Evolutionary conservation across 2,797 vertebrate genomes (phyloP), one percentile per base, ranked within the genome.

Genomic region (Eleutherodactylus coqui): DNA sequence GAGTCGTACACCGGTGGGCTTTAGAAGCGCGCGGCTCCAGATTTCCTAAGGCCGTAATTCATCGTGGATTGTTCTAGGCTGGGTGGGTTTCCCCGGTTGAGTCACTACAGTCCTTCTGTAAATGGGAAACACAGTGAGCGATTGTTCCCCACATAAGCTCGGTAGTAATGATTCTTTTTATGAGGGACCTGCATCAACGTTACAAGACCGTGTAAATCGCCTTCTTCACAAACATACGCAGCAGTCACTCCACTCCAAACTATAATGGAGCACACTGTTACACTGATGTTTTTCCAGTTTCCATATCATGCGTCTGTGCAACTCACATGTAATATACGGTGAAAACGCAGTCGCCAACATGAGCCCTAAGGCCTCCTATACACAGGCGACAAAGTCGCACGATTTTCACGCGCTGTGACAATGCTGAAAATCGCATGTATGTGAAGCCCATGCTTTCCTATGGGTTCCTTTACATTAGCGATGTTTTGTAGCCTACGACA

Each of bases 31-130:
- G 19, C 4, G 67, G 69, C 38, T 83, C 51, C 72, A 70, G 8
- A 70, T 87, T 88, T 73, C 69, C 0, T 82, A 55, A 72, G 49
- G 36, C 58, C 64, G 29, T 8, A 36, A 41, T 62, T 47, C 64
- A 86, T 53, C 32, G 75, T 82, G 77, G 67, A 79, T 62, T 85
- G 84, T 82, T 83, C 36, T n/a, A 27, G 49, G 60, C 19, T 67
- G 2, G 82, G 79, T 53, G 24, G 34, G 75, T 29, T 78, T 84
- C 82, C 21, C 43, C n/a, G 29, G 47, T 55, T 80, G 47, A 24
- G 62, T 29, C 55, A 58, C 24, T 88, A 43, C 11, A 86, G 3
- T 7, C 17, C 1, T 80, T 87, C 70, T 64, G 3, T 58, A 16
- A 2, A 0, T 53, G 5, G 19, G 13, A 60, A 62, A 49, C 3